These are phyloP conservation scores for Acleris holmiana DNA, from an alignment of 2,888 invertebrate genomes.

Conservation along the genomic window DNA sequence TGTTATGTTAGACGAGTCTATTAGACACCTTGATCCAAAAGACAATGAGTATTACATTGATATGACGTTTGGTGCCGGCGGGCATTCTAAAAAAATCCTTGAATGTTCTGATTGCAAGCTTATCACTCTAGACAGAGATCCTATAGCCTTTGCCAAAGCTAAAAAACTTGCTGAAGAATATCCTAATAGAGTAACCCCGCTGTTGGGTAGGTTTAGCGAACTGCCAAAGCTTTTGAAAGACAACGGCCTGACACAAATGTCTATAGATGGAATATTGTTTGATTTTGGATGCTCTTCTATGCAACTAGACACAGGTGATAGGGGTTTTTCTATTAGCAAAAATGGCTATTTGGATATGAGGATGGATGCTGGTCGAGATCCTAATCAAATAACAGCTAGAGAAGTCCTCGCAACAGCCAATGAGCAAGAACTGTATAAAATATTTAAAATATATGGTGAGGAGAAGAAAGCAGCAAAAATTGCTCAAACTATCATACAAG, in stretches of 20 bases:
- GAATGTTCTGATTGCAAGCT: conserved; percentile 87
- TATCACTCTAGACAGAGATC: conserved; percentile 95
- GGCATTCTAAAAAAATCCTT: conserved; percentile 91
- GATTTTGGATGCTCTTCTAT: conserved; percentile 98
- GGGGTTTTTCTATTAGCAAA: conserved; percentile 94
- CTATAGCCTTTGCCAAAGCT: conserved; percentile 89
- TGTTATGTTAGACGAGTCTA: conserved; percentile 89
- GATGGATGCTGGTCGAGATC: conserved; percentile 92
- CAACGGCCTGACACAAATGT: conserved; percentile 84
- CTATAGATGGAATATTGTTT: conserved; percentile 94
- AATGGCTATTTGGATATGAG: conserved; percentile 97
- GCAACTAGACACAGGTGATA: conserved; percentile 92
- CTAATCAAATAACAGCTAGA: conserved; percentile 91
- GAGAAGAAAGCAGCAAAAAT: conserved; percentile 94
- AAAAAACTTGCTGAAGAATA: conserved; percentile 86
- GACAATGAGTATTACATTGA: conserved; percentile 90
- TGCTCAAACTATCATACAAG: conserved; percentile 93
- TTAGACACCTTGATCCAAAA: conserved; percentile 87
- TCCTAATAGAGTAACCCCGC: conserved; percentile 89
- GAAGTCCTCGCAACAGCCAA: conserved; percentile 92
- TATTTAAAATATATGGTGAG: conserved; percentile 96
- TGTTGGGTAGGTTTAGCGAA: conserved; percentile 95
- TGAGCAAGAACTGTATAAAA: conserved; percentile 90
- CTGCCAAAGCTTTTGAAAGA: conserved; percentile 87
- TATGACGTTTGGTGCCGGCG: conserved; percentile 98